These are phyloP conservation scores for Netelia virgata DNA, from an alignment of 2,888 invertebrate species.

Conservation along the genomic window DNA sequence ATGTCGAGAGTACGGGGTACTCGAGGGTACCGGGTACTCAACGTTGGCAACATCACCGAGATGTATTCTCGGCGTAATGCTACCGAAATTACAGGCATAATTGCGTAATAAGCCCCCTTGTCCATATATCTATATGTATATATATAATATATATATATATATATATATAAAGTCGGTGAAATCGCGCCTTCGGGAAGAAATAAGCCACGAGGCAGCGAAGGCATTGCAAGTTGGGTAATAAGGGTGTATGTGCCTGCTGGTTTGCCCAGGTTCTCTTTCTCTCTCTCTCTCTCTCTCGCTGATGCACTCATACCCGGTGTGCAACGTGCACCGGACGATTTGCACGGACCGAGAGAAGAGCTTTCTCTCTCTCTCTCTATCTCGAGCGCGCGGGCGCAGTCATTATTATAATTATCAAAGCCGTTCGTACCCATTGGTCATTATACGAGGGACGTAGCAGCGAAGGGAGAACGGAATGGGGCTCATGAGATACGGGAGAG, in stretches of 20 bases:
- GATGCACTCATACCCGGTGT: neutral
- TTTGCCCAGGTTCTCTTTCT: slow-evolving; percentile 18
- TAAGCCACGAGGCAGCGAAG: slow-evolving; percentile 64
- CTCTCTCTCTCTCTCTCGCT: slow-evolving; percentile 16
- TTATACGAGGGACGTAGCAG: slow-evolving; percentile 67
- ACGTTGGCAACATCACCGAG: slow-evolving; percentile 19
- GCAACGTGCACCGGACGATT: slow-evolving; percentile 54
- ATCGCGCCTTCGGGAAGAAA: slow-evolving; percentile 60
- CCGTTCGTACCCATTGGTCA: slow-evolving; percentile 74
- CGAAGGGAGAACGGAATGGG: slow-evolving; percentile 19
- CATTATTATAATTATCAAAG: slow-evolving; percentile 82
- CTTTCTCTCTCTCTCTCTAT: slow-evolving; percentile 7
- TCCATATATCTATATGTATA: neutral
- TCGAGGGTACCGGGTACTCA: neutral
- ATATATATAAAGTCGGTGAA: slow-evolving; percentile 64
- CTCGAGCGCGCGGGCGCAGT: slow-evolving; percentile 61
- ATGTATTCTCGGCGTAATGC: slow-evolving; percentile 75
- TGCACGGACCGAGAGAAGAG: slow-evolving; percentile 29
- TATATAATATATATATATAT: neutral
- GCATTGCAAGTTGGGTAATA: slow-evolving; percentile 76
- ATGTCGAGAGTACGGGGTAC: slow-evolving; percentile 16
- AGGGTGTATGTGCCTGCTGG: slow-evolving; percentile 73
- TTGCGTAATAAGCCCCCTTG: slow-evolving; percentile 81
- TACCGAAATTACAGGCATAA: slow-evolving; percentile 81
- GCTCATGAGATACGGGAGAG: neutral